Evolutionary conservation across 2,888 invertebrate species (phyloP).

Genomic region (Xestia ashworthii): DNA sequence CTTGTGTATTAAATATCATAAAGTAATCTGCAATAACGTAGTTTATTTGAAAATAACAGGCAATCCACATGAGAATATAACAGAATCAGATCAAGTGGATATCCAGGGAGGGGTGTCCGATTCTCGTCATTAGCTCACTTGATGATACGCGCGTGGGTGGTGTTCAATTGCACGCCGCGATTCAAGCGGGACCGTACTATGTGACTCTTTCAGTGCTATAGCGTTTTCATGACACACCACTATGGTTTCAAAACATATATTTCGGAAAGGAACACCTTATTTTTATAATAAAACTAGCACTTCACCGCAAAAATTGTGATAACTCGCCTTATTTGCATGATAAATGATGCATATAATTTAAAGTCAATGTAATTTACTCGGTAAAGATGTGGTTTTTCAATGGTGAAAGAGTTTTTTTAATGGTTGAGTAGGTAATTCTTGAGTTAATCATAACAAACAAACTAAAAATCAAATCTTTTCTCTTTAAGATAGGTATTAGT

Average conservation of each 20-base stretch:
- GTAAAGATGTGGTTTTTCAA: too few species aligned
- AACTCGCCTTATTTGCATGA: too few species aligned
- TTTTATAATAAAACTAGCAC: not conserved
- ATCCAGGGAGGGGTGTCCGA: constrained; percentile 60
- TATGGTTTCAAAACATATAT: not conserved
- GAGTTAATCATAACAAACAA: too few species aligned
- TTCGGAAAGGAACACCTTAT: not conserved
- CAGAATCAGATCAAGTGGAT: constrained; percentile 29
- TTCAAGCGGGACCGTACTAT: constrained; percentile 7
- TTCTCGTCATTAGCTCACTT: constrained; percentile 60
- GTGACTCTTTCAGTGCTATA: not conserved
- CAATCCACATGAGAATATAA: not conserved
- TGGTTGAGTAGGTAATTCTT: too few species aligned
- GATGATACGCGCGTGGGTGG: constrained; percentile 43
- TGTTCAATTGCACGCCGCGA: constrained; percentile 44
- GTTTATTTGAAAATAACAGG: not conserved
- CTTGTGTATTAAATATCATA: not conserved
- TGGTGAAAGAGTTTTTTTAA: too few species aligned
- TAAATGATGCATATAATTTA: too few species aligned
- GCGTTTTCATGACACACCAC: not conserved
- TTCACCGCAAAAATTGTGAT: too few species aligned
- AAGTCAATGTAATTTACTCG: too few species aligned
- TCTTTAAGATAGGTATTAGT: too few species aligned
- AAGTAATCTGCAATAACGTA: not conserved
- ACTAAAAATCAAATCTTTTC: too few species aligned